phyloP scores from a whole-genome alignment of 2,797 vertebrate species.

The Jordanella pulchra region DNA sequence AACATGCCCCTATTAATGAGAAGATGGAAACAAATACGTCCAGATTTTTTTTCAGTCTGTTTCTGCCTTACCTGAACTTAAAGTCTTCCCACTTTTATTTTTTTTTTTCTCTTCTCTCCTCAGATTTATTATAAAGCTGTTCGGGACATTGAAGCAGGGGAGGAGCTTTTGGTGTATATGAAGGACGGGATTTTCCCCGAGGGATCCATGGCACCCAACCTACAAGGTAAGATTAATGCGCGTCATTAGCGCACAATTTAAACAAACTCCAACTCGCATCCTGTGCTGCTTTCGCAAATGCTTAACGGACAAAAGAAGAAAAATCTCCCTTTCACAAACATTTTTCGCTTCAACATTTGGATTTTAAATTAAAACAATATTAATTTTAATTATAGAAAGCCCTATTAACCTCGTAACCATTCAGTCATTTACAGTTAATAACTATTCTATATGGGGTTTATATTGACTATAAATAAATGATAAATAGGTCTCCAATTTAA shows the following conservation, averaged over 20 bases:
- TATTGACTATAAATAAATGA: too few relatives aligned
- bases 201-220: conserved; percentile 90
- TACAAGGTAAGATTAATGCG: conserved; percentile 92
- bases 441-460: too few relatives aligned
- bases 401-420: background rate
- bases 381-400: background rate
- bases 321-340: background rate
- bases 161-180: conserved; percentile 95
- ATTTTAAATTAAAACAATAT: background rate
- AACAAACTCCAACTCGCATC: conserved; percentile 84
- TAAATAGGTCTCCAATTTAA: background rate
- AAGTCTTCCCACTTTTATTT: conserved; percentile 38
- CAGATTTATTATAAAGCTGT: conserved; percentile 98
- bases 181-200: conserved; percentile 93
- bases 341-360: background rate
- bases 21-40: background rate
- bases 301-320: background rate
- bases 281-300: conserved; percentile 39
- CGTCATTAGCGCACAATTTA: conserved; percentile 88
- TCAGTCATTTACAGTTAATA: background rate
- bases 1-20: background rate
- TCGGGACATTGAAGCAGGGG: conserved; percentile 93
- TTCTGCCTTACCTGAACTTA: conserved; percentile 36
- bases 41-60: background rate
- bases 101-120: conserved; percentile 25